Evolutionary conservation across 2,888 invertebrate genomes (phyloP), one percentile per base, ranked within the genome.

Genomic region (Watsonalla binaria): DNA sequence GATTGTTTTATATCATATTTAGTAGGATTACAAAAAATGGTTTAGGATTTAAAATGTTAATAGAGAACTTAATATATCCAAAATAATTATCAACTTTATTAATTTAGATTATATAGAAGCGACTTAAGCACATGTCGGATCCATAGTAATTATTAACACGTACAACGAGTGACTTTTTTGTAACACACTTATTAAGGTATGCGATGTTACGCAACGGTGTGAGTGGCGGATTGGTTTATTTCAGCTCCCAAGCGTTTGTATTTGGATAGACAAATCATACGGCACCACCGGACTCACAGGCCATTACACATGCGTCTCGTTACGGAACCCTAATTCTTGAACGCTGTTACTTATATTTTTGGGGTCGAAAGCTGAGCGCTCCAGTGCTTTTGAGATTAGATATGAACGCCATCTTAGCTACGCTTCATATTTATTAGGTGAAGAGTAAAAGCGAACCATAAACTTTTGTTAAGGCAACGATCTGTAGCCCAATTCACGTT

Each of bases 291-390:
- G 59, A 57, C 65, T 62, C 64, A 64, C 65, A 60, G 54, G 55
- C 62, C 70, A 68, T 70, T 70, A 63, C 59, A 62, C 62, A 60
- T 55, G 57, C 65, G 62, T 57, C 66, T 67, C 65, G 65, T 14
- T 48, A 37, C 48, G 64, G 62, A 63, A 62, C 60, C 55, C 56
- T 58, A 56, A 58, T 56, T 56, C 61, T 55, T 58, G 53, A 56
- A 52, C 57, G 63, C 64, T 62, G 59, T 57, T 37, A 37, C 37
- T 37, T 5, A 35, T 48, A 37, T 14, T 37, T 14, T 37, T 14
- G 46, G 24, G 9, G 6, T 8, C 24, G 46, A 8, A 11, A 11
- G 11, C 11, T 8, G 5, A 2, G 42, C 11, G 42, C 42, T 11
- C 42, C 11, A 42, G 9, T 42, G 9, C 5, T 11, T 42, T 42